Conservation (phyloP, 2,797 vertebrate genomes). For the Mus minutoides region DNA sequence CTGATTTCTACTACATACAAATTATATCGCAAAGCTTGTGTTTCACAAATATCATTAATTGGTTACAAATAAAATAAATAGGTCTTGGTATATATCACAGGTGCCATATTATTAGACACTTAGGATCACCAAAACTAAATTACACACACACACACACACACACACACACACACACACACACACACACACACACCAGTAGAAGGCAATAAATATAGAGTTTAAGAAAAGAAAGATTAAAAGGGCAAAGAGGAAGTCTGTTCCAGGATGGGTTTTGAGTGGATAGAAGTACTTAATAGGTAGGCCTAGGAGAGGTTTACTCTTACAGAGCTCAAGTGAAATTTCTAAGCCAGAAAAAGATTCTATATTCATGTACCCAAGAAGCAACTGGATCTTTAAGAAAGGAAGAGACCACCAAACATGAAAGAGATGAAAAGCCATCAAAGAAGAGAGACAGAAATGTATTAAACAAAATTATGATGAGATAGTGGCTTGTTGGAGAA, state of each 20-base stretch:
- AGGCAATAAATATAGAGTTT: background rate
- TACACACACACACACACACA: background rate
- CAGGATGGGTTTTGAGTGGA: background rate
- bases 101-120: background rate
- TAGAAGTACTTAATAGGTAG: background rate
- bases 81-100: background rate
- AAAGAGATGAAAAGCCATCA: background rate
- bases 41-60: background rate
- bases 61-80: background rate
- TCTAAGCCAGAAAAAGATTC: background rate
- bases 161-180: background rate
- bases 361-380: background rate
- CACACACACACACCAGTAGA: too few relatives aligned
- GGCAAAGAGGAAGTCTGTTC: background rate
- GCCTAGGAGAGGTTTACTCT: background rate
- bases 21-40: background rate
- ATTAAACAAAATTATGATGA: background rate
- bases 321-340: background rate
- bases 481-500: background rate
- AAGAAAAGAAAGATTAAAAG: background rate
- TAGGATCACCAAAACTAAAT: background rate
- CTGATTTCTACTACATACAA: background rate
- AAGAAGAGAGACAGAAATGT: background rate
- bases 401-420: background rate
- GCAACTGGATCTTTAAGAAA: background rate